A percentile compares a stretch with the other conserved stretches of the same genome.
Conservation (phyloP, 2,113 vertebrate genomes). For the Nothoprocta perdicaria region DNA sequence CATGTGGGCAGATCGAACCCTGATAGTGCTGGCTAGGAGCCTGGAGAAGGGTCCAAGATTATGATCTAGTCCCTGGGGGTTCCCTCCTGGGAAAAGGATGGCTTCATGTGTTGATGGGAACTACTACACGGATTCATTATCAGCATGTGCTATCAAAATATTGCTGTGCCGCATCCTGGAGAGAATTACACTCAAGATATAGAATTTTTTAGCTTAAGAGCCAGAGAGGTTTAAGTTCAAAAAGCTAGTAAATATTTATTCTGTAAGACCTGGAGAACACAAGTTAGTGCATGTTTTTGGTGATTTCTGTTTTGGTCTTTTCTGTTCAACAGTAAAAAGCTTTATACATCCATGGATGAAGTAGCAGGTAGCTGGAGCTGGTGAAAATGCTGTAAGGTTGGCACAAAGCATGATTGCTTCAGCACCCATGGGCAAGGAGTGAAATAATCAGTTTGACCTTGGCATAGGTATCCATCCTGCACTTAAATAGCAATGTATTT, state of each 20-base stretch:
- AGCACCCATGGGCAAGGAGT: neutral
- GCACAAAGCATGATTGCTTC: neutral
- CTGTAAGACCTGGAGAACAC: neutral
- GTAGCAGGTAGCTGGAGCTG: neutral
- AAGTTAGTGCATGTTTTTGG: neutral
- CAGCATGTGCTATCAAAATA: neutral
- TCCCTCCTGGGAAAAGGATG: neutral
- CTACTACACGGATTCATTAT: neutral
- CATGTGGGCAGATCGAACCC: neutral
- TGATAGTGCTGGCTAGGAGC: neutral
- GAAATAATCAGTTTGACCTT: constrained; percentile 10
- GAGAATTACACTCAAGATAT: neutral
- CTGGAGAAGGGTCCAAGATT: neutral
- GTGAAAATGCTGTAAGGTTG: neutral
- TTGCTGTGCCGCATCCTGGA: neutral
- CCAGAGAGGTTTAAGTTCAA: neutral
- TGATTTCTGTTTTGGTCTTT: neutral
- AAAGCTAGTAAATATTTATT: neutral
- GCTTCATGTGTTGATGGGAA: neutral
- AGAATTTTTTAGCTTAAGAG: neutral
- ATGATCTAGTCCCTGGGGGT: accelerated
- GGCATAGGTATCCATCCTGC: neutral
- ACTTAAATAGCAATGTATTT: neutral
- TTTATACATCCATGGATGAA: neutral
- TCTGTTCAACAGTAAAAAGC: neutral